Evolutionary conservation across 2,888 invertebrate genomes (phyloP), one percentile per base, ranked within the genome.

Genomic region (Dryococelus australis): DNA sequence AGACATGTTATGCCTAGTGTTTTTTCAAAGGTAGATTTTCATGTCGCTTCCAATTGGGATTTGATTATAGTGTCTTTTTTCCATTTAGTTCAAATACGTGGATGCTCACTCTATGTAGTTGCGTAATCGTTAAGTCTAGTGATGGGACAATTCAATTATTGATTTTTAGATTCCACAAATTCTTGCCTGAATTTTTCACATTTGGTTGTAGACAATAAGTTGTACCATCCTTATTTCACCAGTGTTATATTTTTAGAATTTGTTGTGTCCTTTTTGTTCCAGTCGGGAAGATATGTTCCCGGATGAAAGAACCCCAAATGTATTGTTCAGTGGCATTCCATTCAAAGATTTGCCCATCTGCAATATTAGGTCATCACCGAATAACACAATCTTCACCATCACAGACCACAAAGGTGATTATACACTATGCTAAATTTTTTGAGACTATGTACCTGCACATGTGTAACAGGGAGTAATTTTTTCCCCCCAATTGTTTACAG

Each of bases 371-470:
- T 96, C 97, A 0, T 95, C 96, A 16, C 94, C 94, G 88, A 99
- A 99, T 93, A 99, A 99, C 92, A 98, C 99, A 16, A 96, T 98
- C 87, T 94, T 99, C 88, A 94, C 94, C 16, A 91, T 98, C 79
- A 95, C 97, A 0, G 96, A 98, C 92, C 91, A 93, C 88, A 94
- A 94, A 91, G 97, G 97, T 92, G 92, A 90, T 65, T 16, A 8
- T 16, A n/a, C 65, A 65, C 16, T 65, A 16, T 51, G 51, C 51
- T 8, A 1, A 65, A 65, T 24, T 24, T n/a, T 65, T 0, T n/a
- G 65, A n/a, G 65, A 35, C 35, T 65, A 3, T 10, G 20, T 65
- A 65, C 8, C 16, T 24, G 8, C 2, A 16, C 3, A 65, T 20
- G 16, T 65, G 65, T 65, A 65, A 51, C 10, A 80, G 28, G 43